These are phyloP conservation scores for Chionomys nivalis DNA, from an alignment of 2,113 vertebrate genomes.

Conservation along the genomic window DNA sequence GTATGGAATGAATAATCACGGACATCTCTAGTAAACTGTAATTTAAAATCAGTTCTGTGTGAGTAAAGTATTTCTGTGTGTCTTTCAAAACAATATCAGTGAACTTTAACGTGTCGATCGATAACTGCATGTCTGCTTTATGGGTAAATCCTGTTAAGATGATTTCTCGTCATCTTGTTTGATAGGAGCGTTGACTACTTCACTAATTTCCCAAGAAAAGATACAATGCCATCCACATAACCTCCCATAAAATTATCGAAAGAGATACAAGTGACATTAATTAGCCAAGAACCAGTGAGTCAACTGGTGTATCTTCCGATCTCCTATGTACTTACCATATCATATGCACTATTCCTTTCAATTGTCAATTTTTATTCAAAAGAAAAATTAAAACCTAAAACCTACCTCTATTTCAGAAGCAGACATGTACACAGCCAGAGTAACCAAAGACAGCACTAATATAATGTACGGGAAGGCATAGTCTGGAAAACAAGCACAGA, in stretches of 20 bases:
- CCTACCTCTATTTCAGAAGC: conserved; percentile 98
- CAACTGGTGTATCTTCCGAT: background rate
- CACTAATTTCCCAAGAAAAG: background rate
- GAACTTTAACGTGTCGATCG: background rate
- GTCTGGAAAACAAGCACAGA: conserved; percentile 87
- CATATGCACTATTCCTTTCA: background rate
- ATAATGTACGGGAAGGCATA: conserved; percentile 98
- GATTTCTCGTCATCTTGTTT: background rate
- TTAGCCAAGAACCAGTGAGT: background rate
- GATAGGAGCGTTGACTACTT: background rate
- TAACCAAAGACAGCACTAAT: conserved; percentile 95
- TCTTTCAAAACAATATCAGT: conserved; percentile 27
- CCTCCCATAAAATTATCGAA: background rate
- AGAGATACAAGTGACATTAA: background rate
- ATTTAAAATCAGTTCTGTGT: background rate
- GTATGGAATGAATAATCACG: background rate
- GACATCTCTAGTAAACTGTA: background rate
- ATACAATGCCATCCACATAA: background rate
- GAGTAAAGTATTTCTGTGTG: background rate
- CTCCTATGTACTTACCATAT: background rate
- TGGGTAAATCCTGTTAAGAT: background rate
- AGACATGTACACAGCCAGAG: conserved; percentile 97
- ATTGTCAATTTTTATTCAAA: conserved; percentile 7
- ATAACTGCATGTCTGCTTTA: background rate
- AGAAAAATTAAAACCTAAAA: background rate